A percentile compares a stretch with the other conserved stretches of the same genome.
phyloP scores from a whole-genome alignment of 35 echinoderm and acorn worm genomes.

The Holothuria glaberrima region DNA sequence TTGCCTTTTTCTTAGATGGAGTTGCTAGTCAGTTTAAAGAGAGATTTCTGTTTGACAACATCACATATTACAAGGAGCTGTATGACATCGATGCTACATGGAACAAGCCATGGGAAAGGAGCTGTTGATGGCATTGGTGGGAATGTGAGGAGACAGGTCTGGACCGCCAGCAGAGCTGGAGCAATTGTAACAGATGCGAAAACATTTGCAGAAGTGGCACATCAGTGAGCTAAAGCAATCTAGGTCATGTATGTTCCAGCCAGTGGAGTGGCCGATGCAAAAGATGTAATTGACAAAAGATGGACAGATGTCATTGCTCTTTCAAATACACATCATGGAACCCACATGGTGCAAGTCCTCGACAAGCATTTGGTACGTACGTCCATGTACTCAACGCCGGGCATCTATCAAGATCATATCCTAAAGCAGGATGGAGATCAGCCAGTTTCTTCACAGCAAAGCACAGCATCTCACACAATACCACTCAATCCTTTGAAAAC shows the following conservation, averaged over 20 bases:
- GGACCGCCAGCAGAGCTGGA: slow-evolving; percentile 30
- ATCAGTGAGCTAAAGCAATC: neutral
- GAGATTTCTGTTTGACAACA: slow-evolving; percentile 24
- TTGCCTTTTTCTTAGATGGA: slow-evolving; percentile 1
- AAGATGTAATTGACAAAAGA: neutral
- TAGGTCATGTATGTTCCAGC: neutral
- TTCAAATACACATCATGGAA: too few species aligned
- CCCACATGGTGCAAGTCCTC: slow-evolving; percentile 5
- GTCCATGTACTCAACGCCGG: neutral
- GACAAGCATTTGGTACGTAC: slow-evolving; percentile 7
- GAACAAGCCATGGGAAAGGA: slow-evolving; percentile 32
- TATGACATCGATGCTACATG: slow-evolving; percentile 21
- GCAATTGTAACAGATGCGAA: neutral
- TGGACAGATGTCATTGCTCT: slow-evolving; percentile 16
- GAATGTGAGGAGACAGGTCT: slow-evolving; percentile 30
- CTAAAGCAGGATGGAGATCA: neutral
- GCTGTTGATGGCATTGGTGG: slow-evolving; percentile 35
- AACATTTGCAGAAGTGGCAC: slow-evolving; percentile 9
- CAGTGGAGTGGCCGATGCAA: neutral
- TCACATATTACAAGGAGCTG: too few species aligned
- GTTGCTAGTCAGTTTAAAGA: slow-evolving; percentile 41
- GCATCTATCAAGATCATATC: neutral
- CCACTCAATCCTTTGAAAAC: neutral
- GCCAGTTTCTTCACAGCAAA: neutral
- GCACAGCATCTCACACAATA: neutral